A percentile compares a stretch with the other conserved stretches of the same genome.
Evolutionary conservation across 2,797 vertebrate genomes (phyloP).

Genomic region (Natrix natrix): DNA sequence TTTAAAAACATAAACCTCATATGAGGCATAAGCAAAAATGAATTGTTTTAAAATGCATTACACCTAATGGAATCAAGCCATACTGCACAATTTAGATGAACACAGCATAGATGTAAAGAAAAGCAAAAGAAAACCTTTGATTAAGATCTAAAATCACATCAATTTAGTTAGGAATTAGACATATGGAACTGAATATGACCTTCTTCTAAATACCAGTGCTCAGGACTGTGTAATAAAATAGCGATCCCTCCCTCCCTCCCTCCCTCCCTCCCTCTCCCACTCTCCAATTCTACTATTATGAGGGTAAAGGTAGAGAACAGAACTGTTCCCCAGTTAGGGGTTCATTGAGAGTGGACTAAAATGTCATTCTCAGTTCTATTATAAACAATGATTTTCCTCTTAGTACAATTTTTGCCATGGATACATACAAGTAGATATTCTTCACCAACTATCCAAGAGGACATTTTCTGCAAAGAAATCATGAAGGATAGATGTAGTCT

Average conservation of each 20-base stretch:
- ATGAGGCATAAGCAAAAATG: background rate
- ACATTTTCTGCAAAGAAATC: background rate
- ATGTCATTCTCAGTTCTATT: too few relatives aligned
- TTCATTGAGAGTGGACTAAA: background rate
- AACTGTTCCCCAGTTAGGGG: background rate
- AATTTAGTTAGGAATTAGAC: background rate
- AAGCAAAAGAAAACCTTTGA: background rate
- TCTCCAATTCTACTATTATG: background rate
- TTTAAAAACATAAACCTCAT: background rate
- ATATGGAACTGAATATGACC: background rate
- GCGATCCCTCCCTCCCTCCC: too few relatives aligned
- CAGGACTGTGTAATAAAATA: background rate
- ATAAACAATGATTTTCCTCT: too few relatives aligned
- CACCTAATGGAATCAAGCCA: background rate
- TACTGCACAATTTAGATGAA: background rate
- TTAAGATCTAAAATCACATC: background rate
- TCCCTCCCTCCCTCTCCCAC: too few relatives aligned
- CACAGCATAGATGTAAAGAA: background rate
- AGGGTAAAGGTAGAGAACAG: background rate
- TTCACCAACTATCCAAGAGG: background rate
- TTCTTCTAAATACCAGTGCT: background rate
- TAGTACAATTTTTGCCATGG: background rate
- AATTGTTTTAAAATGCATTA: background rate
- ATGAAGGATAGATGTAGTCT: background rate
- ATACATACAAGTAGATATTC: background rate